Evolutionary conservation across 2,888 invertebrate species (phyloP), one percentile per base, ranked within the genome.

Genomic region (Vanessa cardui): DNA sequence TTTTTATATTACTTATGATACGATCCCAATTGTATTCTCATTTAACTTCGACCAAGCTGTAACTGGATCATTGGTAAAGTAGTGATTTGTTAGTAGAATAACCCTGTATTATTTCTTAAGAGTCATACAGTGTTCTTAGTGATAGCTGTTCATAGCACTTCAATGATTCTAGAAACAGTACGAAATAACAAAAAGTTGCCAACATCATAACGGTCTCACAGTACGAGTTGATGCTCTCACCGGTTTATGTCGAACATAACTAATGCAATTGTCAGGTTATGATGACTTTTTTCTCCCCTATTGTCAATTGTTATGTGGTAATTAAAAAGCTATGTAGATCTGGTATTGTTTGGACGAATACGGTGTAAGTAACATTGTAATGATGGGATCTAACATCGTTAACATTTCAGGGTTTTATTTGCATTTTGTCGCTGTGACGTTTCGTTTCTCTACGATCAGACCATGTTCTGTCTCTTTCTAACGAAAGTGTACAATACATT

Each of bases 331-430:
- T 46, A 7, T n/a, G 46, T 46, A 46, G 31, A 54, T 62, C 39
- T 39, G n/a, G 49, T 52, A 62, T 62, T 62, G 44, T 61, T 61
- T 31, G 33, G 61, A 39, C 61, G 20, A 21, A 54, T 54, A 31
- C 52, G 7, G 18, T 54, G 26, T 31, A n/a, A 54, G 16, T 54
- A 16, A 54, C 50, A 26, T 54, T 31, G 4, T 54, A 54, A 54
- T 31, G 26, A 50, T 50, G 52, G 16, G 52, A 54, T 54, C 26
- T 54, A 6, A 54, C n/a, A 49, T 49, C 49, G 9, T 49, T 20
- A 20, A 18, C 18, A 20, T 49, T 49, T 20, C 49, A 18, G n/a
- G 18, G 8, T 39, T 39, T 39, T 9, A 39, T 39, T 39, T 39
- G 18, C 18, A 49, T 49, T 49, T 18, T 18, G 12, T 18, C 6